phyloP scores from a whole-genome alignment of 2,113 vertebrate species.

The Solea senegalensis region DNA sequence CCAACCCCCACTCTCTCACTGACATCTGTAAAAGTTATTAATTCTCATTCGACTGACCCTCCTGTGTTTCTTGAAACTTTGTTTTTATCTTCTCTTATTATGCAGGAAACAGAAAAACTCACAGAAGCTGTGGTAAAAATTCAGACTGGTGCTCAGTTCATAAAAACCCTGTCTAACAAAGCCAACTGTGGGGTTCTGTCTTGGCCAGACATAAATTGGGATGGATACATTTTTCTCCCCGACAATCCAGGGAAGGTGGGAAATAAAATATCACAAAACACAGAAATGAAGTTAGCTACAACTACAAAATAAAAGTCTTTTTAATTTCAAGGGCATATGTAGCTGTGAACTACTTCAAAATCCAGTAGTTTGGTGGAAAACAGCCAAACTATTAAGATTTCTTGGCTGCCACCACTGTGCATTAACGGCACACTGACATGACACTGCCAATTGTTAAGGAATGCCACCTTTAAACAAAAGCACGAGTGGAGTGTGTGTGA shows the following conservation, averaged over 20 bases:
- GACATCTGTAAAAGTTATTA: constrained; percentile 18
- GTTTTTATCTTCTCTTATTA: constrained; percentile 32
- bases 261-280: constrained; percentile 20
- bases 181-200: neutral
- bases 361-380: too few relatives aligned
- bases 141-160: constrained; percentile 10
- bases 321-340: constrained; percentile 14
- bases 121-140: neutral
- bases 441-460: constrained; percentile 7
- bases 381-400: neutral
- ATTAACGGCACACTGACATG: neutral
- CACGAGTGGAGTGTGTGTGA: neutral
- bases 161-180: constrained; percentile 2
- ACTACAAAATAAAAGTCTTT: constrained; percentile 27
- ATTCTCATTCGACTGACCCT: constrained; percentile 30
- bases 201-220: neutral
- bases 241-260: constrained; percentile 4
- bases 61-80: constrained; percentile 13
- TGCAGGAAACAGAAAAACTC: constrained; percentile 3
- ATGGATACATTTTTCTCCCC: neutral
- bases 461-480: neutral
- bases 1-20: constrained; percentile 19
- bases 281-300: neutral
- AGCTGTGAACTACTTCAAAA: constrained; percentile 3
- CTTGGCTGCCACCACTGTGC: neutral